Conservation (phyloP, 1,140 invertebrate genomes). For the Drosophila mayri region DNA sequence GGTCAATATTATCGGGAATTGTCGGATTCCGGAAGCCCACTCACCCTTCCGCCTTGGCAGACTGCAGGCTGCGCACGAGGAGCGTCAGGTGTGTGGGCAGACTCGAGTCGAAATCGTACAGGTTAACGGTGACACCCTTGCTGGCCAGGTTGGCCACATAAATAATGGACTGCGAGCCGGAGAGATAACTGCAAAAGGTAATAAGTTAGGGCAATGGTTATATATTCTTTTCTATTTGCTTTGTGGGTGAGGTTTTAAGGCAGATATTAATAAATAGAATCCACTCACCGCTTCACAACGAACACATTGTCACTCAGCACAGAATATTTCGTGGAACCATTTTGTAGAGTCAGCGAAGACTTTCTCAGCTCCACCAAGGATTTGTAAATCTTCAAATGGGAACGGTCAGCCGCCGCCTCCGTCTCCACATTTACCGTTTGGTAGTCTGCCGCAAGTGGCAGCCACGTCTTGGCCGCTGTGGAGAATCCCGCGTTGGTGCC, state of each 20-base stretch:
- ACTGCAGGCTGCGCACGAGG: slow-evolving; percentile 56
- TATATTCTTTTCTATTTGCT: too few relatives aligned
- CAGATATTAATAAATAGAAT: neutral
- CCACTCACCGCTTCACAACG: slow-evolving; percentile 74
- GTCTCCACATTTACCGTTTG: slow-evolving; percentile 85
- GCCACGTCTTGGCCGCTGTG: slow-evolving; percentile 86
- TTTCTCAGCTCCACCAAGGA: slow-evolving; percentile 57
- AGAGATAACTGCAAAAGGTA: neutral
- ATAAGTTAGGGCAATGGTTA: neutral
- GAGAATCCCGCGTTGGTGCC: slow-evolving; percentile 86
- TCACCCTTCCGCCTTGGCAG: slow-evolving; percentile 58
- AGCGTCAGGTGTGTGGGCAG: slow-evolving; percentile 48
- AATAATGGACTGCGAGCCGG: slow-evolving; percentile 40
- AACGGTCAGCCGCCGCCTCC: slow-evolving; percentile 48
- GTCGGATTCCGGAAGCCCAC: neutral
- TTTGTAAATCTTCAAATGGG: slow-evolving; percentile 80
- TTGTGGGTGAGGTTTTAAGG: neutral
- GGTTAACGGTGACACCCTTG: slow-evolving; percentile 38
- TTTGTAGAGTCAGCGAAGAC: slow-evolving; percentile 61
- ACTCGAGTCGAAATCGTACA: slow-evolving; percentile 54
- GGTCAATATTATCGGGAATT: neutral
- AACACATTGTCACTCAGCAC: slow-evolving; percentile 81
- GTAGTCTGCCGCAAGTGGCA: slow-evolving; percentile 88
- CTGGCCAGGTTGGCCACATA: slow-evolving; percentile 60
- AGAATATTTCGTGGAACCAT: slow-evolving; percentile 78